Evolutionary conservation across 2,113 vertebrate genomes (phyloP).

Genomic region (Zosterops hypoxanthus): DNA sequence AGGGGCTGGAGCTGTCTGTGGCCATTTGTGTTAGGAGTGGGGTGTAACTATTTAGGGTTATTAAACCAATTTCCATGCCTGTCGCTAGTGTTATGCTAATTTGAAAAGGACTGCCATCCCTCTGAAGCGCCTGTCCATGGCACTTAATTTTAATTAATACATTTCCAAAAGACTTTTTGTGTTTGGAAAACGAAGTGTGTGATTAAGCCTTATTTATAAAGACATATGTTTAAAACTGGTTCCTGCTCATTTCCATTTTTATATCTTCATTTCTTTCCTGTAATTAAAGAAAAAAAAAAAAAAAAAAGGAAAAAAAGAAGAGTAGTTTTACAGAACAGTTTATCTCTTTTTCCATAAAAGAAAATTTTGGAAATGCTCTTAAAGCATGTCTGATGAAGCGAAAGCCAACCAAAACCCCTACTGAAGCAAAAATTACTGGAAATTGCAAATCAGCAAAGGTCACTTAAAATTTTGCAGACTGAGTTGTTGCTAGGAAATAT

Average conservation of each 20-base stretch:
- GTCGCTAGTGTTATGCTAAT: slow-evolving; percentile 76
- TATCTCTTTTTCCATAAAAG: background rate
- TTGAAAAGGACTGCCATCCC: slow-evolving; percentile 28
- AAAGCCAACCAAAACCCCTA: background rate
- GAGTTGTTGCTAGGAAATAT: background rate
- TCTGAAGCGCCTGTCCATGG: slow-evolving; percentile 48
- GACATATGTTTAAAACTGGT: slow-evolving; percentile 35
- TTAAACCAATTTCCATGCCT: slow-evolving; percentile 87
- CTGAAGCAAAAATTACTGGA: slow-evolving; percentile 38
- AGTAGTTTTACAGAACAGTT: background rate
- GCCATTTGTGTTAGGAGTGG: slow-evolving; percentile 77
- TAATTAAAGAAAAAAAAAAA: background rate
- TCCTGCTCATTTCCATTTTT: slow-evolving; percentile 54
- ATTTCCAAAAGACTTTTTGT: slow-evolving; percentile 60
- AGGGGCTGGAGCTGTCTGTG: slow-evolving; percentile 77
- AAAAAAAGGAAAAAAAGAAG: no score
- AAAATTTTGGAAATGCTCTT: background rate
- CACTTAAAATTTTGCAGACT: background rate
- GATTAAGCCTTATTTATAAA: slow-evolving; percentile 57
- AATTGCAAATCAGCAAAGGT: slow-evolving; percentile 11
- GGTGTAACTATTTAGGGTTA: slow-evolving; percentile 75
- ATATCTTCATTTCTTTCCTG: background rate
- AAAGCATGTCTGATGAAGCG: background rate
- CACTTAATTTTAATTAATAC: slow-evolving; percentile 68
- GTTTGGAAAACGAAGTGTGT: slow-evolving; percentile 62